phyloP scores from a whole-genome alignment of 2,888 invertebrate species.

The Diaphora mendica region DNA sequence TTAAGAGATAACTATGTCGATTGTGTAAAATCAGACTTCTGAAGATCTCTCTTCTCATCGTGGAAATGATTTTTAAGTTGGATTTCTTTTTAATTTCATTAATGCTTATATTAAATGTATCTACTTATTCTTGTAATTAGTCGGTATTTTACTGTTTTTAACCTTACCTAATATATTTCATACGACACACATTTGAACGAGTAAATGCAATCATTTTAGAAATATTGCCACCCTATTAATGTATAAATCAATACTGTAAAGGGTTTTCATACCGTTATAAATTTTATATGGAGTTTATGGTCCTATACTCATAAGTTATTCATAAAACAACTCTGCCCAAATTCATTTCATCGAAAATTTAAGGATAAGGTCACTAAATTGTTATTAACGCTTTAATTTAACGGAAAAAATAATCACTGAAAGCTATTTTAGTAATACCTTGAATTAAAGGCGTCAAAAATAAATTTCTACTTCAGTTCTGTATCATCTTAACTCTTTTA shows the following conservation, averaged over 20 bases:
- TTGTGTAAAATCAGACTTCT: background rate
- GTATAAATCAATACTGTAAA: conserved; percentile 4
- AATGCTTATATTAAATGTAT: background rate
- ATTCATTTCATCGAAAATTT: conserved; percentile 21
- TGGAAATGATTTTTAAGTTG: background rate
- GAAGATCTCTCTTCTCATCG: background rate
- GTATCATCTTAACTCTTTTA: background rate
- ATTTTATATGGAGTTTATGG: background rate
- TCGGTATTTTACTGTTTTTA: conserved; percentile 32
- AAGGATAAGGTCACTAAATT: conserved; percentile 19
- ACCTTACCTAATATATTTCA: conserved; percentile 18
- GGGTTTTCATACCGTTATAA: background rate
- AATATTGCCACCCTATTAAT: conserved; percentile 17
- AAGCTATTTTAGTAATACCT: conserved; percentile 32
- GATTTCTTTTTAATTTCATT: background rate
- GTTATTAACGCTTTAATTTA: conserved; percentile 15
- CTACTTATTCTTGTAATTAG: conserved; percentile 8
- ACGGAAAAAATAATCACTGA: background rate
- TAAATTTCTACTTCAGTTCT: background rate
- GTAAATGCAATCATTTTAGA: conserved; percentile 11
- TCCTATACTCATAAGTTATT: background rate
- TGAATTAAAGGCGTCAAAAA: conserved; percentile 7
- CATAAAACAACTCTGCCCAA: conserved; percentile 12
- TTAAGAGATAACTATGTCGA: background rate
- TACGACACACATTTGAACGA: conserved; percentile 1